phyloP scores from a whole-genome alignment of 37 sponge, comb jelly and placozoan species.

The Theonella swinhoei region DNA sequence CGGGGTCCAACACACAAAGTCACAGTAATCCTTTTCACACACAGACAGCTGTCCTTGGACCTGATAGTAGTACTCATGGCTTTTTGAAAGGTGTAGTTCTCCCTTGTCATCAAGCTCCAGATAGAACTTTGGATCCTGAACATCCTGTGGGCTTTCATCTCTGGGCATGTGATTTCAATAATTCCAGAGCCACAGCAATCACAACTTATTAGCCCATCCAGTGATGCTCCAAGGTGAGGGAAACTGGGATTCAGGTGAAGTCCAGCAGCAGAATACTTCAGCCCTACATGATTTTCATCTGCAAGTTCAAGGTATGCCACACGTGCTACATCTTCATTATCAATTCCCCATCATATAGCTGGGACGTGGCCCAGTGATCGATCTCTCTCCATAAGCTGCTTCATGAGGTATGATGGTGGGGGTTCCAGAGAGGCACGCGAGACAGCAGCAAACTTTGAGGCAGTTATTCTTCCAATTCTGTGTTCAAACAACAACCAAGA shows the following conservation, averaged over 20 bases:
- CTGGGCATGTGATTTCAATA: slow-evolving; percentile 45
- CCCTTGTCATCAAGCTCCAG: neutral
- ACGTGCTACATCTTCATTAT: slow-evolving; percentile 15
- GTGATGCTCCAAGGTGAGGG: slow-evolving; percentile 48
- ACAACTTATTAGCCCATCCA: slow-evolving; percentile 40
- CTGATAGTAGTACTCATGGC: slow-evolving; percentile 40
- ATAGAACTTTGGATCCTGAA: neutral
- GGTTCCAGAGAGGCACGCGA: too few species aligned
- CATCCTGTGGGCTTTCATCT: neutral
- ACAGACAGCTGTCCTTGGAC: slow-evolving; percentile 37
- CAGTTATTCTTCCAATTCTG: slow-evolving; percentile 26
- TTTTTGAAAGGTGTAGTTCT: neutral
- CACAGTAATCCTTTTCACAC: slow-evolving; percentile 16
- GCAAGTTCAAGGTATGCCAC: neutral
- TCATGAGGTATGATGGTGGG: too few species aligned
- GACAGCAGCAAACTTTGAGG: slow-evolving; percentile 27
- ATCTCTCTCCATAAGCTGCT: too few species aligned
- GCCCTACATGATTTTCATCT: neutral
- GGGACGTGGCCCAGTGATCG: too few species aligned
- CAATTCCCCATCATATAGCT: slow-evolving; percentile 29
- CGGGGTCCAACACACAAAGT: too few species aligned
- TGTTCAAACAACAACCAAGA: slow-evolving; percentile 22
- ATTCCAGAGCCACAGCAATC: slow-evolving; percentile 45
- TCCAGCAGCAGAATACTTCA: neutral
- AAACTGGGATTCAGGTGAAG: slow-evolving; percentile 26